Base-by-base conservation (phyloP, 1,140 invertebrate species). In the Drosophila elegans region DNA sequence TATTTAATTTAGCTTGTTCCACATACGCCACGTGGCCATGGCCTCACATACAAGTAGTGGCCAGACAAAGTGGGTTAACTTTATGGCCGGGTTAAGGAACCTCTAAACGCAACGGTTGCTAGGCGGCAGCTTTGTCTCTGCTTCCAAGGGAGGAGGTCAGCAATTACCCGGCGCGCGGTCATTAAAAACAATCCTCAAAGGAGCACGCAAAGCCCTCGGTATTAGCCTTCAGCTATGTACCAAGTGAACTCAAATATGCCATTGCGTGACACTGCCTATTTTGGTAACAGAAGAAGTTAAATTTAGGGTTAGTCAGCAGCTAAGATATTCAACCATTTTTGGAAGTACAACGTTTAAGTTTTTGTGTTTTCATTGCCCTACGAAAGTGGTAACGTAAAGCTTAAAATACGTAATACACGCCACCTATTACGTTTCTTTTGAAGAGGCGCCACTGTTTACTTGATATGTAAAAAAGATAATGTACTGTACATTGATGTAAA, bases 1-100 rank as follows among this genome's bases (percentile, higher is more conserved):
- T 61, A 74, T 80, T 83, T 80, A 84, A 83, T 84, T 83, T 80
- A 76, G 79, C 61, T 52, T 72, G 80, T 68, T 76, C 61, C 72
- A 3, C 53, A 72, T 72, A 57, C 61, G 80, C 61, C 61, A 64
- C 61, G 66, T 63, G 66, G 64, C 44, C 68, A 2, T 49, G 64
- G 13, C 36, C 39, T 11, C 13, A 39, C 34, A 73, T 73, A 39
- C 27, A 25, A 38, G 4, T 25, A 44, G 32, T 16, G 25, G 42
- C 36, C 54, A 69, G 72, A 59, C 56, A 80, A 84, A 71, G 76
- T 81, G 63, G 78, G 78, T 77, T 81, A 81, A 34, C 67, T 54
- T 66, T 62, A 74, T 80, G 38, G 54, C 54, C 57, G 69, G 74
- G 68, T 66, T 84, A 73, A 82, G 57, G 60, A 78, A 64, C 68